Evolutionary conservation across 2,113 vertebrate species (phyloP).

Genomic region (Seriola quinqueradiata): DNA sequence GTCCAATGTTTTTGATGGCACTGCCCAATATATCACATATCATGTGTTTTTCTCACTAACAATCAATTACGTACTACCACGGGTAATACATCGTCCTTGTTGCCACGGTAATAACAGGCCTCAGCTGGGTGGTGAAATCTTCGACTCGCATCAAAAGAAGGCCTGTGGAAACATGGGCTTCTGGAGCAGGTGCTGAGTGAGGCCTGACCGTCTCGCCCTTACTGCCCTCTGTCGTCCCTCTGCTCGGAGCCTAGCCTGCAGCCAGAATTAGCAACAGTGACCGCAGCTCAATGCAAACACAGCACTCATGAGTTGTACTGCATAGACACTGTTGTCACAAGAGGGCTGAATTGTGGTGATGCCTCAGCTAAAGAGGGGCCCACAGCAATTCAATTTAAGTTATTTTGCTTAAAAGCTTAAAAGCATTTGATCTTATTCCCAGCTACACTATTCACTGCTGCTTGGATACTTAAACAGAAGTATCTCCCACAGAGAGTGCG

Average conservation of each 20-base stretch:
- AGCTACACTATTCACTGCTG: background rate
- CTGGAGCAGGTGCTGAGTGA: slow-evolving; percentile 64
- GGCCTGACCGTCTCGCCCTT: slow-evolving; percentile 48
- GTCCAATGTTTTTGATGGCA: slow-evolving; percentile 48
- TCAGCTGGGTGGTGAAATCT: slow-evolving; percentile 86
- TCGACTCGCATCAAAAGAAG: slow-evolving; percentile 77
- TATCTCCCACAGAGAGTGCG: background rate
- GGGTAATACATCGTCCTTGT: slow-evolving; percentile 68
- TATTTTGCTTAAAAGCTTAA: background rate
- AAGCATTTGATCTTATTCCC: background rate
- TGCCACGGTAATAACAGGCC: slow-evolving; percentile 71
- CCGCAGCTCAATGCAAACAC: slow-evolving; percentile 13
- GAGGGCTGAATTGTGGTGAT: background rate
- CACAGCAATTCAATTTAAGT: background rate
- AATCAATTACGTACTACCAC: slow-evolving; percentile 72
- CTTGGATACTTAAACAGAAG: background rate
- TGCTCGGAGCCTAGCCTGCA: slow-evolving; percentile 30
- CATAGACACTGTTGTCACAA: background rate
- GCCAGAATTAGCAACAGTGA: slow-evolving; percentile 53
- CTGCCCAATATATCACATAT: slow-evolving; percentile 13
- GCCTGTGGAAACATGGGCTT: slow-evolving; percentile 46
- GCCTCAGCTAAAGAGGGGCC: background rate
- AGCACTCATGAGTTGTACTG: background rate
- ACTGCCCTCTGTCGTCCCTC: slow-evolving; percentile 34
- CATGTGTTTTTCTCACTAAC: slow-evolving; percentile 57